Conservation (phyloP, 1,140 invertebrate genomes). For the Drosophila nigrodunni region DNA sequence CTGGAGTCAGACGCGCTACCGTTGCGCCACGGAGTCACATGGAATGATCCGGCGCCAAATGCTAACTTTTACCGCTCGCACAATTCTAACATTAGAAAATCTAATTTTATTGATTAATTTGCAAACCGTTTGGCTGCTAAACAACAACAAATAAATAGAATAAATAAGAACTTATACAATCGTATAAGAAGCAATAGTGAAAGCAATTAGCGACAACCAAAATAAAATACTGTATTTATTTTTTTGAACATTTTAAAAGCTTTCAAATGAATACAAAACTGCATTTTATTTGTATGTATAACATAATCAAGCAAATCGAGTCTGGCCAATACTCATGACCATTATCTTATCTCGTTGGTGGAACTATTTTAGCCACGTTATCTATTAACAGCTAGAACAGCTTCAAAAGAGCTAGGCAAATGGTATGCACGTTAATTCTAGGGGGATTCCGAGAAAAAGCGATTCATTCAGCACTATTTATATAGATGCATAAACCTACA, state of each 20-base stretch:
- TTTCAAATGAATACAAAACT: neutral
- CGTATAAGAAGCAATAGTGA: neutral
- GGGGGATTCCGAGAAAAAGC: no score
- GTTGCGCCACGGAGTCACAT: slow-evolving; percentile 96
- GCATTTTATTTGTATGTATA: no score
- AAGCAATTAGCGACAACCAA: neutral
- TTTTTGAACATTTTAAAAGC: neutral
- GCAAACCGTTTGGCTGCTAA: slow-evolving; percentile 21
- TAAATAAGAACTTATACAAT: neutral
- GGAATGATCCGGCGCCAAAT: slow-evolving; percentile 21
- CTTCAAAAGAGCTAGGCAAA: no score
- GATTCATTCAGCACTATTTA: no score
- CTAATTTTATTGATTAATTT: slow-evolving; percentile 51
- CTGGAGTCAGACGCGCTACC: slow-evolving; percentile 99
- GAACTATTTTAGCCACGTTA: no score
- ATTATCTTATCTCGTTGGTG: no score
- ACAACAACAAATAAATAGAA: neutral
- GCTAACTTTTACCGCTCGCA: neutral
- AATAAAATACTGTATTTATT: neutral
- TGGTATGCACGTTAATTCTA: no score
- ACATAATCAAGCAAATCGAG: no score
- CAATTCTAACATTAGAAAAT: slow-evolving; percentile 21
- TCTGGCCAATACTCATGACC: no score
- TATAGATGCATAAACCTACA: no score
- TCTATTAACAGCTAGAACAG: no score